These are phyloP conservation scores for Tamandua tetradactyla DNA, from an alignment of 2,797 vertebrate species.

Conservation along the genomic window DNA sequence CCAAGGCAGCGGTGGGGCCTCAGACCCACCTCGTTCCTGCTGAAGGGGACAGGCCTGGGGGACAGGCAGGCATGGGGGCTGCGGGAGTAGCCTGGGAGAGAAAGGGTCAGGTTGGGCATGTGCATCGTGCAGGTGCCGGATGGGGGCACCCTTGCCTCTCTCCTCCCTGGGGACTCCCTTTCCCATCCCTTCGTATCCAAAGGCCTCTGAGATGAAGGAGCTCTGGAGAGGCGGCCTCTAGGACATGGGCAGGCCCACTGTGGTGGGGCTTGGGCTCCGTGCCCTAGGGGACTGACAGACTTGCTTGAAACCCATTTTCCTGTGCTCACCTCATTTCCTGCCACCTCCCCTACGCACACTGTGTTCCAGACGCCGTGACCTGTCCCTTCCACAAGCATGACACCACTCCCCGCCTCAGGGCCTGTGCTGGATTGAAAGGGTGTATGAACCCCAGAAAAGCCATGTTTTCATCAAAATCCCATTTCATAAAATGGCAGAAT, in stretches of 20 bases:
- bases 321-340: background rate
- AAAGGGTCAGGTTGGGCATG: accelerated
- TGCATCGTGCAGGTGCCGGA: background rate
- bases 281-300: background rate
- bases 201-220: background rate
- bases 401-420: background rate
- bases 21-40: background rate
- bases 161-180: background rate
- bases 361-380: background rate
- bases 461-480: too few species aligned
- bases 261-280: background rate
- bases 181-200: background rate
- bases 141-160: background rate
- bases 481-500: too few species aligned
- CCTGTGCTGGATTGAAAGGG: too few species aligned
- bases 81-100: background rate
- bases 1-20: background rate
- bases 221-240: background rate
- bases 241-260: background rate
- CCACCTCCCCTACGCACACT: accelerated
- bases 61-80: accelerated
- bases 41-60: background rate
- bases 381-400: accelerated
- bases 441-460: too few species aligned
- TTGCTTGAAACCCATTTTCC: background rate